These are phyloP conservation scores for Zaprionus tsacasi DNA, from an alignment of 1,140 invertebrate species.

Conservation along the genomic window DNA sequence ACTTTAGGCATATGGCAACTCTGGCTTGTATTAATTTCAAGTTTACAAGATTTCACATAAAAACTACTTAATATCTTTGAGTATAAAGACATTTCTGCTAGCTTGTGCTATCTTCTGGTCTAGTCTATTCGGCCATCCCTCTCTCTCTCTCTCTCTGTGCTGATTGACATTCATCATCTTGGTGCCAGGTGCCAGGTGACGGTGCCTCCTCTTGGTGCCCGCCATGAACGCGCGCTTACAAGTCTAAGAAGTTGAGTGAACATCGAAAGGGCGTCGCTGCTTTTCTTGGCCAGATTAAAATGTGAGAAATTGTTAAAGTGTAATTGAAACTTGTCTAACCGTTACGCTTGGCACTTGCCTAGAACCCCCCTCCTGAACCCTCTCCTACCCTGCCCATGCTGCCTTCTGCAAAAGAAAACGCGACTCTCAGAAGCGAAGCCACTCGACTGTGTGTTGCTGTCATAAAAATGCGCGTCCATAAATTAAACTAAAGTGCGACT, in stretches of 20 bases:
- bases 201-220: slow-evolving; percentile 45
- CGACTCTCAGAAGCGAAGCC: slow-evolving; percentile 32
- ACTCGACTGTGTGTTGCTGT: slow-evolving; percentile 66
- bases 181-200: background rate
- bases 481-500: slow-evolving; percentile 76
- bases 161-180: background rate
- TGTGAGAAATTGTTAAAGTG: slow-evolving; percentile 83
- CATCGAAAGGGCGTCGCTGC: slow-evolving; percentile 72
- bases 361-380: background rate
- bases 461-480: slow-evolving; percentile 80
- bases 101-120: background rate
- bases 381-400: background rate
- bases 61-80: no score
- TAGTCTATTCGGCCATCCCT: background rate
- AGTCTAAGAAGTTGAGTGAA: slow-evolving; percentile 69
- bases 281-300: slow-evolving; percentile 69
- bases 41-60: no score
- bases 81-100: background rate
- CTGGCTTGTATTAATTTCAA: no score
- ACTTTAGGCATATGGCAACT: no score
- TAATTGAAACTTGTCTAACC: slow-evolving; percentile 82
- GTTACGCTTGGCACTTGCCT: slow-evolving; percentile 35
- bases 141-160: no score
- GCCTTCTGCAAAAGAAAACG: slow-evolving; percentile 17
- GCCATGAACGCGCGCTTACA: slow-evolving; percentile 50